Evolutionary conservation across 2,113 vertebrate species (phyloP), one percentile per base, ranked within the genome.

Genomic region (Neotragus pygmaeus): DNA sequence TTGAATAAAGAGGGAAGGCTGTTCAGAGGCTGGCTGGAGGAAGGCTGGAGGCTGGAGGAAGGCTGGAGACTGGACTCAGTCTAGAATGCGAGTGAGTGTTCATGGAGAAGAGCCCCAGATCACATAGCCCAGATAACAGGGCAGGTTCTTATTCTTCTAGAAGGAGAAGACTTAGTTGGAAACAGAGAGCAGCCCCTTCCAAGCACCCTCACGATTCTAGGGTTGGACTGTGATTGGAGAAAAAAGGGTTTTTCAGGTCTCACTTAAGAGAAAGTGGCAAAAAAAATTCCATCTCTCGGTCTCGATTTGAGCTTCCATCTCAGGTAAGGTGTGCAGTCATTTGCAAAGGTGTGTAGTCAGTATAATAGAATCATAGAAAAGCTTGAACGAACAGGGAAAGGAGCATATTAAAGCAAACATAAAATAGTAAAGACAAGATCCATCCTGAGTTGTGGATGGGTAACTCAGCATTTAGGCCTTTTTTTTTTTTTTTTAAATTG

Each of bases 331-430:
- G 62, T 66, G 47, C 17, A 25, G 0, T 80, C 80, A 75, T 88
- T 85, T 91, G 70, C 86, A 83, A 82, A 93, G 39, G 17, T 83
- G 23, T 87, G 25, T 78, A 62, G 53, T 86, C 90, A 33, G 77
- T 88, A 73, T 95, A 94, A 97, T 58, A 86, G 94, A 96, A 66
- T 94, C 86, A 53, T 25, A 91, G 96, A 53, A 88, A 88, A 94
- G 88, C 85, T 82, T 73, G 81, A 96, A 66, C 51, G 30, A 97
- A 57, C 77, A 78, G 51, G 47, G 83, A 70, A 39, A 90, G 53
- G 60, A 81, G 62, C 45, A 83, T 82, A 90, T 92, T 92, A 94
- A 96, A 88, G 75, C 84, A 93, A 90, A 94, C 55, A 73, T 81
- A 64, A 95, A 90, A 82, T 39, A 92, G 81, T 95, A 88, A 92